phyloP scores from a whole-genome alignment of 1,140 invertebrate species.

The Cardiocondyla obscurior region DNA sequence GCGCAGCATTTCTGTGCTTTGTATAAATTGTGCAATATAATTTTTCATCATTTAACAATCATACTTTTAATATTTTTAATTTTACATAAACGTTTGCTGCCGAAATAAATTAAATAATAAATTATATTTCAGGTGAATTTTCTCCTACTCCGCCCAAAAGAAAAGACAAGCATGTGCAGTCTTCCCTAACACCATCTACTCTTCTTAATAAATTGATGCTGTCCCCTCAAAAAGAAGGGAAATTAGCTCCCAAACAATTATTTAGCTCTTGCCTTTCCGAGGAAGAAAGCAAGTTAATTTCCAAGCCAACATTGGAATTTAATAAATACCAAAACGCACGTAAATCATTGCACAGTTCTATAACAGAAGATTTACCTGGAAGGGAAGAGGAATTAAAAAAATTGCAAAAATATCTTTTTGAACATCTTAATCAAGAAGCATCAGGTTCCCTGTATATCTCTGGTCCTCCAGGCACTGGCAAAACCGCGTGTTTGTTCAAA shows the following conservation, averaged over 20 bases:
- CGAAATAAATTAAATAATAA: not conserved
- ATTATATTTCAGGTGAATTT: conserved; percentile 26
- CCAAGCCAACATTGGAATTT: conserved; percentile 72
- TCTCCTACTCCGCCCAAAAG: conserved; percentile 71
- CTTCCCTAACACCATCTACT: conserved; percentile 72
- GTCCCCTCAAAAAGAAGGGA: conserved; percentile 55
- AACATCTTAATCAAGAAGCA: conserved; percentile 87
- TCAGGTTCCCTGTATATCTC: conserved; percentile 96
- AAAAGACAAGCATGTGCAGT: conserved; percentile 36
- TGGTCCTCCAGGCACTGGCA: conserved; percentile 98
- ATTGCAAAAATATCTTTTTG: conserved; percentile 88
- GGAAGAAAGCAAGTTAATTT: conserved; percentile 60
- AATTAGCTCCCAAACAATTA: conserved; percentile 72
- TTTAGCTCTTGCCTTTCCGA: conserved; percentile 59
- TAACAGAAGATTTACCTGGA: conserved; percentile 88
- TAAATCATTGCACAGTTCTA: conserved; percentile 89
- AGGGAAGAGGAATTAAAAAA: conserved; percentile 90
- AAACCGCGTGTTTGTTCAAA: conserved; percentile 93
- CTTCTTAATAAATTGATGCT: conserved; percentile 71
- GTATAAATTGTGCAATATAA: not conserved
- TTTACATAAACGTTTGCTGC: not conserved
- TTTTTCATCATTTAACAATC: not conserved
- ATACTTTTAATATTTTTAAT: not conserved
- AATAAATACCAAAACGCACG: conserved; percentile 85
- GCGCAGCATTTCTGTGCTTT: not conserved